These are phyloP conservation scores for Epinotia brunnichana DNA, from an alignment of 2,888 invertebrate genomes.

Conservation along the genomic window DNA sequence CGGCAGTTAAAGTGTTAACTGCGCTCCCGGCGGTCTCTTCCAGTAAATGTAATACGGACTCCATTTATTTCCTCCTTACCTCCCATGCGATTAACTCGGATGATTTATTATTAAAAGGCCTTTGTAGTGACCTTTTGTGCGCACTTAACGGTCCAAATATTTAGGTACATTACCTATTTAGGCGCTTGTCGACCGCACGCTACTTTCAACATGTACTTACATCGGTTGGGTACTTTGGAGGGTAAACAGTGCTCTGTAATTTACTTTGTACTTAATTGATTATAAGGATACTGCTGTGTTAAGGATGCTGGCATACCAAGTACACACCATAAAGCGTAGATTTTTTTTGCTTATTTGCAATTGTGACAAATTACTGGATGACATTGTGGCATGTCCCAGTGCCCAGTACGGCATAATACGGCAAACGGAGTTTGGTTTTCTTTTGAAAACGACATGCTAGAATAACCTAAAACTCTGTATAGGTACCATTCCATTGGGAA, in stretches of 20 bases:
- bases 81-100: constrained; percentile 57
- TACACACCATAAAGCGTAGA: neutral
- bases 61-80: constrained; percentile 39
- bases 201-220: constrained; percentile 39
- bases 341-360: neutral
- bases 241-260: constrained; percentile 25
- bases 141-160: constrained; percentile 62
- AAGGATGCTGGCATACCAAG: neutral
- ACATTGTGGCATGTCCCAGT: too few species aligned
- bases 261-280: constrained; percentile 21
- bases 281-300: neutral
- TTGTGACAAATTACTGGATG: too few species aligned
- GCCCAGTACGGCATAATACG: too few species aligned
- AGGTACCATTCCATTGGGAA: too few species aligned
- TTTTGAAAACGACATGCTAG: too few species aligned
- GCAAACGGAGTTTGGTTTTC: too few species aligned
- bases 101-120: constrained; percentile 70
- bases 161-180: constrained; percentile 55
- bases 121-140: constrained; percentile 61
- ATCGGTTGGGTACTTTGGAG: constrained; percentile 17
- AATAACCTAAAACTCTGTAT: too few species aligned
- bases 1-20: neutral
- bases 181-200: constrained; percentile 41
- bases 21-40: constrained; percentile 19
- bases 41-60: constrained; percentile 29